Percentiles rank a stretch among this genome's conserved stretches.
phyloP scores from a whole-genome alignment of 2,888 invertebrate species.

The Conus canariensis region DNA sequence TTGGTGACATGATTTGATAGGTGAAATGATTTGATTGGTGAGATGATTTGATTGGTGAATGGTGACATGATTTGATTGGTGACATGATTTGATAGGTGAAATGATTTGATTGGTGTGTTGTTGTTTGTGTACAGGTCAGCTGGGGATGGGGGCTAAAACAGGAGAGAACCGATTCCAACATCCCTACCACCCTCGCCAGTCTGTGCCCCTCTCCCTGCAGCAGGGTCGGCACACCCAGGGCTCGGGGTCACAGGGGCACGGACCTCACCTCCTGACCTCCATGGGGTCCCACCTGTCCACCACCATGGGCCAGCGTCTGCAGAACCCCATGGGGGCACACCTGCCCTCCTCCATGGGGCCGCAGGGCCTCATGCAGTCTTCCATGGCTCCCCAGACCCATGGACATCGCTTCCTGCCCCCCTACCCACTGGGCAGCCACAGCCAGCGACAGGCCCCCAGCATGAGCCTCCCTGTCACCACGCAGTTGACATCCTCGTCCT shows the following conservation, averaged over 20 bases:
- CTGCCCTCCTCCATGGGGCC: neutral
- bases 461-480: conserved; percentile 4
- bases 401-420: conserved; percentile 25
- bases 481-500: neutral
- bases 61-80: too few relatives aligned
- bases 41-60: too few relatives aligned
- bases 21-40: too few relatives aligned
- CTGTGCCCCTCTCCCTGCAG: neutral
- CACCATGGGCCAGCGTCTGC: neutral
- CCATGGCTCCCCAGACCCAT: neutral
- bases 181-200: neutral
- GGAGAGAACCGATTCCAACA: neutral
- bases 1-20: too few relatives aligned
- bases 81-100: too few relatives aligned
- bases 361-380: neutral
- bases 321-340: neutral
- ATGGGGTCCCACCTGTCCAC: neutral
- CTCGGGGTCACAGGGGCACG: neutral
- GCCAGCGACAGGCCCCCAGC: neutral
- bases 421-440: neutral
- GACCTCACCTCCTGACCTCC: neutral
- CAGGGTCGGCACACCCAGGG: neutral
- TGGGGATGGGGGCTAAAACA: neutral
- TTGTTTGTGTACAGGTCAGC: neutral
- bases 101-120: neutral